These are phyloP conservation scores for Ichneumon xanthorius DNA, from an alignment of 2,888 invertebrate species.

Conservation along the genomic window DNA sequence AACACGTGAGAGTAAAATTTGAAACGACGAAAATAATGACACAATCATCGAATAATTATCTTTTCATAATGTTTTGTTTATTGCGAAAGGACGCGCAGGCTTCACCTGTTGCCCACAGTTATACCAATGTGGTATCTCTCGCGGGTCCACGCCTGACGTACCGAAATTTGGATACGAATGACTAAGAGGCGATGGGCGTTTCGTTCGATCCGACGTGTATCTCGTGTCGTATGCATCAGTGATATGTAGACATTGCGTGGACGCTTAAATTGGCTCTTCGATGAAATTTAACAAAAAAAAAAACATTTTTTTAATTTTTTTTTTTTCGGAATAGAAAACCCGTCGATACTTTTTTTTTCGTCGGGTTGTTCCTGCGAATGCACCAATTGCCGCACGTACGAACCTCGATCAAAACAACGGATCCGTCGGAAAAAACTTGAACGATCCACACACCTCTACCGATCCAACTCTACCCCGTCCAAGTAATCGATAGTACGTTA, in stretches of 20 bases:
- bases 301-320: conserved; percentile 2
- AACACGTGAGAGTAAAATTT: neutral
- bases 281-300: neutral
- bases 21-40: neutral
- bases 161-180: conserved; percentile 83
- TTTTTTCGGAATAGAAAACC: conserved; percentile 11
- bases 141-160: conserved; percentile 65
- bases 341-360: conserved; percentile 17
- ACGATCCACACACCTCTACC: conserved; percentile 52
- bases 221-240: conserved; percentile 40
- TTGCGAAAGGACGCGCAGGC: conserved; percentile 80
- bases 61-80: conserved; percentile 75
- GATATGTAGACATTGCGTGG: conserved; percentile 62
- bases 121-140: conserved; percentile 81
- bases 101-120: conserved; percentile 56
- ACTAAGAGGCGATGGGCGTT: conserved; percentile 83
- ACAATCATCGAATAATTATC: conserved; percentile 55
- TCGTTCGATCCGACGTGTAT: conserved; percentile 75
- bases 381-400: conserved; percentile 46
- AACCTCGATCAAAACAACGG: neutral
- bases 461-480: conserved; percentile 63
- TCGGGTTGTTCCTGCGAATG: conserved; percentile 14
- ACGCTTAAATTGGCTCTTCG: conserved; percentile 24
- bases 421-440: conserved; percentile 8
- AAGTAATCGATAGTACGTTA: conserved; percentile 78